Percentiles rank a stretch among this genome's conserved stretches.
These are phyloP conservation scores for Psittacara wagleri DNA, from an alignment of 2,113 vertebrate species.

Conservation along the genomic window DNA sequence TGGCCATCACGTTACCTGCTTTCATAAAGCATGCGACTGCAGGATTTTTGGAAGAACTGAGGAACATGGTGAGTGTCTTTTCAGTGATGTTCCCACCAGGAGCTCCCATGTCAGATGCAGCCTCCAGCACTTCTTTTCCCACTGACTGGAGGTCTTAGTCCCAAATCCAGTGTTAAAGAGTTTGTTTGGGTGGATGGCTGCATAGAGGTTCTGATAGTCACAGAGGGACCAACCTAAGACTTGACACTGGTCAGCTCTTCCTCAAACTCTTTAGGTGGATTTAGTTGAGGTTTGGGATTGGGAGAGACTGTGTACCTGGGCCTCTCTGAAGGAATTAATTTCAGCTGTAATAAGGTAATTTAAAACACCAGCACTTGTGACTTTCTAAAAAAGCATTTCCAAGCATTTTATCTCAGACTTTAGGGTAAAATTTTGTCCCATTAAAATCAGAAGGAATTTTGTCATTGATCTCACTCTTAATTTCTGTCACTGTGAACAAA, in stretches of 20 bases:
- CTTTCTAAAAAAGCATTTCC: neutral
- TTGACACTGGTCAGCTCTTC: neutral
- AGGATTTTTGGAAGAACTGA: neutral
- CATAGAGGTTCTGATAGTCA: neutral
- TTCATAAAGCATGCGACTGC: neutral
- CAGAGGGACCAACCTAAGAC: neutral
- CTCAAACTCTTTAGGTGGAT: neutral
- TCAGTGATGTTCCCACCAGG: neutral
- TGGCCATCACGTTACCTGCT: neutral
- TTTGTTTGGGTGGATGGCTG: neutral
- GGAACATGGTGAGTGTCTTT: neutral
- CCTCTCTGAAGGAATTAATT: neutral
- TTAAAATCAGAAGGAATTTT: neutral
- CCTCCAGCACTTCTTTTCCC: neutral
- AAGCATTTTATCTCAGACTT: neutral
- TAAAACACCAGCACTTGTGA: neutral
- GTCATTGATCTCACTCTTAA: neutral
- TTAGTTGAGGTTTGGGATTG: neutral
- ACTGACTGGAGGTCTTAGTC: neutral
- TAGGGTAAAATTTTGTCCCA: neutral
- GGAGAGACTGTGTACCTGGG: neutral
- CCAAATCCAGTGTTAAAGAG: neutral
- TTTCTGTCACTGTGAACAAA: neutral
- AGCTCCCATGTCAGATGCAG: neutral
- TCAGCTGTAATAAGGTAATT: neutral